Base-by-base conservation (phyloP, 2,113 vertebrate genomes). In the Oryzias celebensis region DNA sequence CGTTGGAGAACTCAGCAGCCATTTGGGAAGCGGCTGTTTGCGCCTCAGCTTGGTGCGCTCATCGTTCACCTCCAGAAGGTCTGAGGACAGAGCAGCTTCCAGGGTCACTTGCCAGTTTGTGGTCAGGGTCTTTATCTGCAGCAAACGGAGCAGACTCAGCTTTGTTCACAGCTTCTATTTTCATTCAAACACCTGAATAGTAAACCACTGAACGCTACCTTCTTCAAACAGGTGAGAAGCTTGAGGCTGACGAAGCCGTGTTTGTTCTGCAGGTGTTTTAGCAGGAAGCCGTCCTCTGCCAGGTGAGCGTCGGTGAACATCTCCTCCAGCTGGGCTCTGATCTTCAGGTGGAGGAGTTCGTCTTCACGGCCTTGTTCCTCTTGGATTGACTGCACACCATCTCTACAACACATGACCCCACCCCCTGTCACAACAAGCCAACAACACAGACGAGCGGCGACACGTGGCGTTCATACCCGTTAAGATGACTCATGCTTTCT, bases 21-120 rank as follows among this genome's bases (percentile, higher is more conserved):
- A 66, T 1, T 91, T 83, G 0, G 93, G 92, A 16, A 93, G 5
- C 0, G 91, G 90, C 5, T 78, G 64, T 36, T 70, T 81, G 0
- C 92, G 77, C 16, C 91, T 53, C 13, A 95, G 93, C 70, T 94
- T 95, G 51, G 92, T 94, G 43, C 89, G 83, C n/a, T 92, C 89
- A 3, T 88, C 81, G 1, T 92, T 94, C 70, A 95, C 90, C 60
- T 94, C 92, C 82, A 95, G 89, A 44, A 87, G 43, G 4, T 85
- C 60, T 0, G 93, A 96, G 72, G 75, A 83, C 17, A 17, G 77
- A 14, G 93, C 89, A 31, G 89, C 91, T 0, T 91, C 86, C 17
- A 92, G 82, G 0, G 92, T 94, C 68, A 89, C 73, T 36, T 78
- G 67, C 94, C 93, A 94, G 83, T 94, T 87, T 0, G 86, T 82